phyloP scores from a whole-genome alignment of 1,140 invertebrate genomes.

The Anthonomus grandis region DNA sequence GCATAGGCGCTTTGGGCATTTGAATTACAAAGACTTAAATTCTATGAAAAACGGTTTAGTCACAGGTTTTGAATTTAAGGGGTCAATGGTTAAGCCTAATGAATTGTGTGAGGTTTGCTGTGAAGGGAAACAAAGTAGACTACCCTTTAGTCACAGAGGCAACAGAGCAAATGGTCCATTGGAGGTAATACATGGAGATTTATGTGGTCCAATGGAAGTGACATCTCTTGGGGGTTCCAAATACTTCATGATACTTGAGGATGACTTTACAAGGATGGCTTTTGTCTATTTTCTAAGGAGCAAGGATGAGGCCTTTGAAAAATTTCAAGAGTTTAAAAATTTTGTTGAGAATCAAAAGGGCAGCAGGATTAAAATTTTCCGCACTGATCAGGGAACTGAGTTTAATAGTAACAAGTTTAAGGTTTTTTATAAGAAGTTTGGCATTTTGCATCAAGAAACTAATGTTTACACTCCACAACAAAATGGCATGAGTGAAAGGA shows the following conservation, averaged over 20 bases:
- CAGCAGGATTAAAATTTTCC: slow-evolving; percentile 37
- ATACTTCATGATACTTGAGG: slow-evolving; percentile 47
- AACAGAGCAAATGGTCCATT: slow-evolving; percentile 28
- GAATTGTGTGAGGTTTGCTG: slow-evolving; percentile 37
- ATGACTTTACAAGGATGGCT: slow-evolving; percentile 45
- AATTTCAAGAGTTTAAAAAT: slow-evolving; percentile 38
- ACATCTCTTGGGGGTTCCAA: slow-evolving; percentile 37
- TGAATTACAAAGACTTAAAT: slow-evolving; percentile 28
- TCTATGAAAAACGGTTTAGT: slow-evolving; percentile 27
- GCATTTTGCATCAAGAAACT: slow-evolving; percentile 34
- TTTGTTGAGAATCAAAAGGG: slow-evolving; percentile 36
- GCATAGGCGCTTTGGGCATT: slow-evolving; percentile 39
- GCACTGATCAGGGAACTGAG: slow-evolving; percentile 34
- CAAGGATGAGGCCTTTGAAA: slow-evolving; percentile 35
- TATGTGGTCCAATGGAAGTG: slow-evolving; percentile 42
- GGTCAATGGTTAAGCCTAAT: slow-evolving; percentile 8
- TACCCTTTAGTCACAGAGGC: slow-evolving; percentile 34
- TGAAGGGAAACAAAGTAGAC: slow-evolving; percentile 39
- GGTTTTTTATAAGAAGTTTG: slow-evolving; percentile 32
- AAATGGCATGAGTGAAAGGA: slow-evolving; percentile 49
- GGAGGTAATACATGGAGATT: slow-evolving; percentile 43
- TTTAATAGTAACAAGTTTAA: slow-evolving; percentile 33
- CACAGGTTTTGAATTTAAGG: slow-evolving; percentile 24
- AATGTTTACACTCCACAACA: slow-evolving; percentile 45
- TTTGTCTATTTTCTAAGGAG: slow-evolving; percentile 45